Evolutionary conservation across 2,113 vertebrate genomes (phyloP), one percentile per base, ranked within the genome.

Genomic region (Rhinopomastus cyanomelas): DNA sequence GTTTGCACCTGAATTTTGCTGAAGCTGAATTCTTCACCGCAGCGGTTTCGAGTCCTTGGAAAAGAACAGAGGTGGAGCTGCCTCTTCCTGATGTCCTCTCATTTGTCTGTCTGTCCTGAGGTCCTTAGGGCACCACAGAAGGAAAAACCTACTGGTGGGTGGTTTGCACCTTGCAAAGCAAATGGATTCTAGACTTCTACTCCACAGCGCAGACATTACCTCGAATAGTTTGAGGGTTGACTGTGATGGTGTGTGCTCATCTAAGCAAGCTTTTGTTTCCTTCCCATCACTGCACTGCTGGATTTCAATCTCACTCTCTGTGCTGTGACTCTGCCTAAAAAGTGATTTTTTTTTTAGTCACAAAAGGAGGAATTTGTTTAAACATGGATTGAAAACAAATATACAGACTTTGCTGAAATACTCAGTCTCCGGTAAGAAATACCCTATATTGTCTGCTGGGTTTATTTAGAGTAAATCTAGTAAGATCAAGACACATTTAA

Each of bases 391-490:
- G 30, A 68, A 81, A 34, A 17, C 32, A 69, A 56, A 84, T 76
- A 60, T 7, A 46, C 4, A 56, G 29, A 42, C 55, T 66, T 88
- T 11, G 15, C 21, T 93, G 86, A 84, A 90, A 79, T 69, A 49
- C 5, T 5, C 60, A 67, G 19, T 62, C 57, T 73, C n/a, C 23
- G 74, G 59, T 32, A 73, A 67, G 64, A 93, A 93, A 94, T 89
- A 34, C 42, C 12, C 18, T 71, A 2, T 71, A 62, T 53, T 85
- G n/a, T 90, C 22, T 44, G 16, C 30, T 73, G 61, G 25, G 16
- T 69, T 94, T 91, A 73, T 92, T 94, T 88, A 49, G 84, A 85
- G 23, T 85, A 87, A 90, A 82, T 66, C 36, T 85, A 23, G 30
- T 56, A 59, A 88, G 67, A 88, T 64, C 75, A 93, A 92, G 67